phyloP scores from a whole-genome alignment of 2,797 vertebrate species.

The Acipenser ruthenus region DNA sequence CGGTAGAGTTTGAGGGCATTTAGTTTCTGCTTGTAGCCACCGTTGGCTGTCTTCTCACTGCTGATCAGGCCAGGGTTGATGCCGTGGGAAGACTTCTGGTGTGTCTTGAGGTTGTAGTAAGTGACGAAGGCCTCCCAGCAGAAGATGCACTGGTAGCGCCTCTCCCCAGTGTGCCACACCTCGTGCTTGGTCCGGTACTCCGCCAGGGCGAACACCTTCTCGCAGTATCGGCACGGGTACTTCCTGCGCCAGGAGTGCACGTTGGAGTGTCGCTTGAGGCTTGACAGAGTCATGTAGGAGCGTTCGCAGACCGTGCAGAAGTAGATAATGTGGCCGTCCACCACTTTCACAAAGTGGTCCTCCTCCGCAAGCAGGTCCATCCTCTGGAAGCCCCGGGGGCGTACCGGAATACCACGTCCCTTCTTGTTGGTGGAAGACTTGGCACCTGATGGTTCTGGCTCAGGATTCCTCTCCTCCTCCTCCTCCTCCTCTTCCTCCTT shows the following conservation, averaged over 20 bases:
- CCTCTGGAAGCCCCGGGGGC: not conserved
- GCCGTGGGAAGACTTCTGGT: constrained; percentile 86
- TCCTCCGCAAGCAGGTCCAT: constrained; percentile 57
- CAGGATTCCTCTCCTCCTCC: constrained; percentile 59
- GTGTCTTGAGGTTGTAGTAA: constrained; percentile 92
- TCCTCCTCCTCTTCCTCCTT: constrained; percentile 52
- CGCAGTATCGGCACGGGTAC: constrained; percentile 87
- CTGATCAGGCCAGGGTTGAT: constrained; percentile 82
- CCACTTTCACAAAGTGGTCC: constrained; percentile 81
- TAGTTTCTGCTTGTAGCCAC: constrained; percentile 85
- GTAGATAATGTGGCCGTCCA: constrained; percentile 84
- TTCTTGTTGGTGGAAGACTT: constrained; percentile 38
- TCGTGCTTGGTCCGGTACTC: constrained; percentile 94
- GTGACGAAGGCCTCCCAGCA: constrained; percentile 94
- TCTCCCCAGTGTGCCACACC: constrained; percentile 90
- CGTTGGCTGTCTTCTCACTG: constrained; percentile 90
- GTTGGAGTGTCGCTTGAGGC: constrained; percentile 89
- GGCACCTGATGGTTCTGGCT: constrained; percentile 44
- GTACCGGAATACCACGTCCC: not conserved
- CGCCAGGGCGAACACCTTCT: constrained; percentile 88
- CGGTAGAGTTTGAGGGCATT: constrained; percentile 93
- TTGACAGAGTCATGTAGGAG: constrained; percentile 90
- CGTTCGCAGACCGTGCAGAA: constrained; percentile 85
- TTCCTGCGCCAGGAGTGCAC: constrained; percentile 89
- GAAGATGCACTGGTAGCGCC: constrained; percentile 92